phyloP scores from a whole-genome alignment of 1,140 invertebrate genomes.

The Drosophila nigromelanica region DNA sequence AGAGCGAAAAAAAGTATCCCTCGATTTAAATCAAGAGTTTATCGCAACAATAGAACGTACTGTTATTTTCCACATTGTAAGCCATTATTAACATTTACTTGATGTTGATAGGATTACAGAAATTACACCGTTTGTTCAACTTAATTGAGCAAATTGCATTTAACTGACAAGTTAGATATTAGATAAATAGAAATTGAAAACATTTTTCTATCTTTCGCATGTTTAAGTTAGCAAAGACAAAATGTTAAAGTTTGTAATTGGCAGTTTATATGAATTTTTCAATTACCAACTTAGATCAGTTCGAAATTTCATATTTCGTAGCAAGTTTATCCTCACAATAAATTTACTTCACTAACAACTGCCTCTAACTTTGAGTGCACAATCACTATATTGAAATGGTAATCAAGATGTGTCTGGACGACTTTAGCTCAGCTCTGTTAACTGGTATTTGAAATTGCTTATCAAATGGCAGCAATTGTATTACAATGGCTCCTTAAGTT shows the following conservation, averaged over 20 bases:
- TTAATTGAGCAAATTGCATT: too few relatives aligned
- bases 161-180: too few relatives aligned
- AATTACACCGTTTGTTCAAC: background rate
- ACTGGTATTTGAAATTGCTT: too few relatives aligned
- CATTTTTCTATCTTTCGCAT: too few relatives aligned
- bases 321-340: background rate
- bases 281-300: too few relatives aligned
- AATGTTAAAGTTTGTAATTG: too few relatives aligned
- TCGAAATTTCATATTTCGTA: too few relatives aligned
- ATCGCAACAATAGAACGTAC: slow-evolving; percentile 17
- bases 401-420: background rate
- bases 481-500: background rate
- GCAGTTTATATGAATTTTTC: too few relatives aligned
- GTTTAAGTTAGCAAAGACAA: too few relatives aligned
- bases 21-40: slow-evolving; percentile 12
- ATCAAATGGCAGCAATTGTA: background rate
- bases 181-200: too few relatives aligned
- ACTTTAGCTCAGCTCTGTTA: background rate
- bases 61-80: slow-evolving; percentile 18
- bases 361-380: too few relatives aligned
- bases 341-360: background rate
- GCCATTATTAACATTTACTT: slow-evolving; percentile 22
- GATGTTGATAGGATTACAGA: background rate
- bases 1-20: background rate
- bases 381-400: background rate